These are phyloP conservation scores for Ramazzottius varieornatus DNA, from an alignment of 2,888 invertebrate species.

Conservation along the genomic window DNA sequence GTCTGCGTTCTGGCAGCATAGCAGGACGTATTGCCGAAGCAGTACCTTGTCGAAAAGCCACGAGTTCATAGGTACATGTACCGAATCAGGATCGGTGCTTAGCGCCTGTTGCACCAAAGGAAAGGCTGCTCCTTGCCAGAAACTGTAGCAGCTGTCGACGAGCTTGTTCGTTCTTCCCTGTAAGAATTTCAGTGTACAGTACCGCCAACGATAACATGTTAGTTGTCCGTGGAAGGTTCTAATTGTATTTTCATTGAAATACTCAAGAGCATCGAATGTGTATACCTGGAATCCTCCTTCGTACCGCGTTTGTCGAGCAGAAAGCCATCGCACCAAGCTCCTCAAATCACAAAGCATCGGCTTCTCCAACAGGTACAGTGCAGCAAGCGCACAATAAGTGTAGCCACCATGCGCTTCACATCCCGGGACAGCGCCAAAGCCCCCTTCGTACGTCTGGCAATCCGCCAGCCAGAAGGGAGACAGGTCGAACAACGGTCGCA, in stretches of 20 bases:
- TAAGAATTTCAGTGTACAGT: constrained; percentile 1
- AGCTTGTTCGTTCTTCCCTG: constrained; percentile 86
- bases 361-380: constrained; percentile 51
- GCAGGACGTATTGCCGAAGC: constrained; percentile 72
- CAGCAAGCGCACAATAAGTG: constrained; percentile 80
- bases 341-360: constrained; percentile 45
- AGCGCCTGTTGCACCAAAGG: constrained; percentile 55
- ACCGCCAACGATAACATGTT: neutral
- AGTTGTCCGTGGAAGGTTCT: no score
- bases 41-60: constrained; percentile 22
- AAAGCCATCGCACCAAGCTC: constrained; percentile 53
- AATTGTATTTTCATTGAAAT: neutral
- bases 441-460: constrained; percentile 96
- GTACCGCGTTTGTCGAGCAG: constrained; percentile 62
- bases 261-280: neutral
- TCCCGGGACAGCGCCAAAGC: constrained; percentile 73
- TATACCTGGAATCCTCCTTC: constrained; percentile 61
- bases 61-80: neutral
- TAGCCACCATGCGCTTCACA: constrained; percentile 99
- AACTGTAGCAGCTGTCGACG: constrained; percentile 94
- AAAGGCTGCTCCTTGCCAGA: constrained; percentile 87
- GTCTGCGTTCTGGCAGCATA: constrained; percentile 58
- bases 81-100: constrained; percentile 10
- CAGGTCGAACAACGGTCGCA: constrained; percentile 47
- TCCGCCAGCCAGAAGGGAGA: constrained; percentile 75